Conservation (phyloP, 2,888 invertebrate species). For the Zygaena filipendulae region DNA sequence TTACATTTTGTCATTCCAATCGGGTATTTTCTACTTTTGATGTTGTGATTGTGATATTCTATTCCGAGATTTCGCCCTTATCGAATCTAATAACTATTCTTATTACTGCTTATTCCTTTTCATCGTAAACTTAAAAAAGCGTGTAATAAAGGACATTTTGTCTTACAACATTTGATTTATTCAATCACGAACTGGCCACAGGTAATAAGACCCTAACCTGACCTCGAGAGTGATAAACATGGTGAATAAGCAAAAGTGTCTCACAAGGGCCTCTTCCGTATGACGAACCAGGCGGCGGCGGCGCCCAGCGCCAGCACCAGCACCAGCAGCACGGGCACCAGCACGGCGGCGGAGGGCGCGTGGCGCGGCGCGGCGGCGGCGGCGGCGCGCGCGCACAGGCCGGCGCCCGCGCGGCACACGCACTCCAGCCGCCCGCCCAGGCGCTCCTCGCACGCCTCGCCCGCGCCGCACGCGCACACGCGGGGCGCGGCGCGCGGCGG, state of each 20-base stretch:
- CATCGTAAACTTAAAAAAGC: too few species aligned
- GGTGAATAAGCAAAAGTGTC: slow-evolving; percentile 24
- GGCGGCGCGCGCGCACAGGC: slow-evolving; percentile 73
- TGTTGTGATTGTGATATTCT: too few species aligned
- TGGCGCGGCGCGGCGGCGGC: slow-evolving; percentile 67
- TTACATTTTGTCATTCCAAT: too few species aligned
- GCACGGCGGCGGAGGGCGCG: slow-evolving; percentile 76
- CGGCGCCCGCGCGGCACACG: slow-evolving; percentile 74
- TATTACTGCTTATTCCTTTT: too few species aligned
- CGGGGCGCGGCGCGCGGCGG: slow-evolving; percentile 77
- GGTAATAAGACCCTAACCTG: too few species aligned
- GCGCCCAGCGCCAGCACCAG: slow-evolving; percentile 77
- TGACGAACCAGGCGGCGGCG: slow-evolving; percentile 83
- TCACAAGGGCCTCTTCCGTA: slow-evolving; percentile 88
- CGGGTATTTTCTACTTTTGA: too few species aligned
- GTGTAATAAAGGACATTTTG: too few species aligned
- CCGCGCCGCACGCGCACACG: slow-evolving; percentile 88
- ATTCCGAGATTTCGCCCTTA: too few species aligned
- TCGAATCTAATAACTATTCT: too few species aligned
- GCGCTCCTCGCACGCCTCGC: slow-evolving; percentile 76
- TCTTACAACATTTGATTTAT: too few species aligned
- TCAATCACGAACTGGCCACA: too few species aligned
- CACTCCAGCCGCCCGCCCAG: slow-evolving; percentile 61
- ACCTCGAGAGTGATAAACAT: not conserved
- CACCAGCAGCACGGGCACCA: slow-evolving; percentile 85